Conservation (phyloP, 2,888 invertebrate species). For the Drosophila eohydei region DNA sequence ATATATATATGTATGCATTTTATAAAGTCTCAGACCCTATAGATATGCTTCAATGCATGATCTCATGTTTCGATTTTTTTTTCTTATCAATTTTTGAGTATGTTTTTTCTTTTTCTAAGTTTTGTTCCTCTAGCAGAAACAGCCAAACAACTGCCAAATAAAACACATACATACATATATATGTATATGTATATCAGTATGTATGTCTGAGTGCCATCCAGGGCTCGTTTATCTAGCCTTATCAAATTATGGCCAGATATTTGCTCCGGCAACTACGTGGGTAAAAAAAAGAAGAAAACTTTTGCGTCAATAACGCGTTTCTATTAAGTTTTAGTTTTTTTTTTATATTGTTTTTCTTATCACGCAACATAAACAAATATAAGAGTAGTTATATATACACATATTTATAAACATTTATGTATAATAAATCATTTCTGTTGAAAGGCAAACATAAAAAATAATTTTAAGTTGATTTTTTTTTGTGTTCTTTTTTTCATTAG, state of each 20-base stretch:
- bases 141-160: too few species aligned
- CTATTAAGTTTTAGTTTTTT: neutral
- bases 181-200: neutral
- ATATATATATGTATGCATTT: too few species aligned
- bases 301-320: slow-evolving; percentile 31
- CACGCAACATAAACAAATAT: slow-evolving; percentile 9
- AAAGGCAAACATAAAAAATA: neutral
- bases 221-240: slow-evolving; percentile 37
- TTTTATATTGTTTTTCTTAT: slow-evolving; percentile 5
- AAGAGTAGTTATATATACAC: neutral
- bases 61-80: too few species aligned
- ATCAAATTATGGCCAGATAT: slow-evolving; percentile 36
- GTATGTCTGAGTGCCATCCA: slow-evolving; percentile 5
- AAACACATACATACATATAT: neutral
- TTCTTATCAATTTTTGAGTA: neutral
- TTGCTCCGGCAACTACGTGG: slow-evolving; percentile 37
- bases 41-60: too few species aligned
- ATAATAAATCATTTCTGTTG: slow-evolving; percentile 21
- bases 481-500: slow-evolving; percentile 4
- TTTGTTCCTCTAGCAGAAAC: too few species aligned
- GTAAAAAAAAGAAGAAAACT: neutral
- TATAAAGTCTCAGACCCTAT: too few species aligned
- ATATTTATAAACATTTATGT: neutral
- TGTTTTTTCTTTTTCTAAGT: too few species aligned
- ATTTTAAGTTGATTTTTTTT: neutral